Conservation (phyloP, 2,797 vertebrate species). For the Perodicticus potto region DNA sequence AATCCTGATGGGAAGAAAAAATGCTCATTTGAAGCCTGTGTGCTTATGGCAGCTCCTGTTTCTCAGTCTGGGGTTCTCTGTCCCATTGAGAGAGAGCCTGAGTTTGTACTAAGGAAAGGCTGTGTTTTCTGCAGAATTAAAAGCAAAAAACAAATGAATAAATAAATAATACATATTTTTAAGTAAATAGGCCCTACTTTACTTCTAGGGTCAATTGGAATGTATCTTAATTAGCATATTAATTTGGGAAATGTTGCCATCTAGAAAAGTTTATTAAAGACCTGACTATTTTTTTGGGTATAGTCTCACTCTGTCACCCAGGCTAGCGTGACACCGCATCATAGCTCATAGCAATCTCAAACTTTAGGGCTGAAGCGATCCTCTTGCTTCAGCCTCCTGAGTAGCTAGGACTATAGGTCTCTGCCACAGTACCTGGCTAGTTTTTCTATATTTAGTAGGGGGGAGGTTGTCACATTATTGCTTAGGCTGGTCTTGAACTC, state of each 20-base stretch:
- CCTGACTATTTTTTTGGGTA: not conserved
- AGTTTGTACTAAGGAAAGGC: not conserved
- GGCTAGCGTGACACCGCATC: no score
- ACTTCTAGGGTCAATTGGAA: not conserved
- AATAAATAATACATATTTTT: not conserved
- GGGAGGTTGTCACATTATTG: no score
- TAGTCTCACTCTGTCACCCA: no score
- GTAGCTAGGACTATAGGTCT: no score
- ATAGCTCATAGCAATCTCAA: no score
- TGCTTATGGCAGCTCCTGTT: not conserved
- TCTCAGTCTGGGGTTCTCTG: not conserved
- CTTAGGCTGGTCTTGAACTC: no score
- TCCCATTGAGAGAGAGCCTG: not conserved
- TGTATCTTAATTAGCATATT: not conserved
- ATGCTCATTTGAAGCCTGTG: not conserved
- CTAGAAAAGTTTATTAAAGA: not conserved
- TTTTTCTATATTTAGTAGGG: no score
- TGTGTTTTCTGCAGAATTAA: conserved; percentile 22
- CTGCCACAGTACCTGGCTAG: no score
- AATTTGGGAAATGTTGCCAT: conserved; percentile 32
- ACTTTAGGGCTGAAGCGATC: no score
- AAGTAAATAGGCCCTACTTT: not conserved
- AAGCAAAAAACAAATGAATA: not conserved
- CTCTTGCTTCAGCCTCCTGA: no score
- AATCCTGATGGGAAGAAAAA: not conserved